Evolutionary conservation across 2,797 vertebrate genomes (phyloP).

Genomic region (Amazonetta brasiliensis): DNA sequence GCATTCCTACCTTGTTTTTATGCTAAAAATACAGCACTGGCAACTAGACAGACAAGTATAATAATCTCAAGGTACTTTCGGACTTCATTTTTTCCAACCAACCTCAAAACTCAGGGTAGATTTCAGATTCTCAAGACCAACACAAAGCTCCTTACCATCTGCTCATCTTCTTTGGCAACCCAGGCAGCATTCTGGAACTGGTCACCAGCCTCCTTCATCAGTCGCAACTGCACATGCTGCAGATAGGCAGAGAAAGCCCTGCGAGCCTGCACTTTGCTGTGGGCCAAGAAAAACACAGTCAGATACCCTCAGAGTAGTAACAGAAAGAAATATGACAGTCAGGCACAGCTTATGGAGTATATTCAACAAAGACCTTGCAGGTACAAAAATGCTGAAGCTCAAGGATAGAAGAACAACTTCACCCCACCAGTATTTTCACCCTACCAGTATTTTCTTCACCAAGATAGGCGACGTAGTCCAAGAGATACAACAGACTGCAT

Average conservation of each 20-base stretch:
- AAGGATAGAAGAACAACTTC: background rate
- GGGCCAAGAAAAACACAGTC: constrained; percentile 32
- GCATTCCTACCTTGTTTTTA: background rate
- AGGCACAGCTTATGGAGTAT: background rate
- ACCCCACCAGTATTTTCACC: background rate
- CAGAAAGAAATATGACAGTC: background rate
- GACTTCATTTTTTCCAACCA: background rate
- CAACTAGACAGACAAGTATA: background rate
- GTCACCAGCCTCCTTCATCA: constrained; percentile 85
- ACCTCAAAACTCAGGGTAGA: background rate
- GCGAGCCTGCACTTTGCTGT: constrained; percentile 95
- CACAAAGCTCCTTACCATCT: constrained; percentile 87
- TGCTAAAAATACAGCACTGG: background rate
- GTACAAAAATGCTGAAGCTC: background rate
- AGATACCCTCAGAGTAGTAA: background rate
- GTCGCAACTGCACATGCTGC: constrained; percentile 89
- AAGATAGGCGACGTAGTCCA: background rate
- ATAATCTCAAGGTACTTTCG: background rate
- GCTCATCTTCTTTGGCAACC: constrained; percentile 90
- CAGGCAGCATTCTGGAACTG: constrained; percentile 80
- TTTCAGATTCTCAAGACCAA: constrained; percentile 12
- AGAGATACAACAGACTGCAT: background rate
- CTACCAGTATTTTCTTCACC: background rate
- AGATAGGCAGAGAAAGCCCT: constrained; percentile 94
- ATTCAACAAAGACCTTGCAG: background rate